phyloP scores from a whole-genome alignment of 37 sponge, comb jelly and placozoan genomes.

The Tethya wilhelma region DNA sequence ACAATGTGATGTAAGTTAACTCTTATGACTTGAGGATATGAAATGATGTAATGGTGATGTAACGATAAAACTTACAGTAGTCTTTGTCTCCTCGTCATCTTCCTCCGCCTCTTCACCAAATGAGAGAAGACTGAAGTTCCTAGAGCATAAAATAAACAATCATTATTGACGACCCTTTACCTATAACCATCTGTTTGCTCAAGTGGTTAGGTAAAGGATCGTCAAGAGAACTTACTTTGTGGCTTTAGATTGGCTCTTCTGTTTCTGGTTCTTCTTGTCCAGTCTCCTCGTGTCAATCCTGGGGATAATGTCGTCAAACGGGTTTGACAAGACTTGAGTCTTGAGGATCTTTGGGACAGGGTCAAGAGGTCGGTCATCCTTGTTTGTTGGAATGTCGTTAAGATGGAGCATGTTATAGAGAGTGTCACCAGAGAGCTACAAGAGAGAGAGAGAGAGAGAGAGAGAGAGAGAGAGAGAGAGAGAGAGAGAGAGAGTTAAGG shows the following conservation, averaged over 20 bases:
- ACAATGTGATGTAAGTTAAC: background rate
- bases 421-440: slow-evolving; percentile 89
- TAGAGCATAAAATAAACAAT: slow-evolving; percentile 17
- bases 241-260: slow-evolving; percentile 80
- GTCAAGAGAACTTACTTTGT: slow-evolving; percentile 63
- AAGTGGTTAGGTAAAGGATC: slow-evolving; percentile 15
- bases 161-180: no score
- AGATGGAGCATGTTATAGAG: slow-evolving; percentile 85
- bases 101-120: slow-evolving; percentile 98
- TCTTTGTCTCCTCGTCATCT: slow-evolving; percentile 77
- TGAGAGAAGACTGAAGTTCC: slow-evolving; percentile 91
- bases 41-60: background rate
- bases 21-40: background rate
- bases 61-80: background rate
- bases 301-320: slow-evolving; percentile 93
- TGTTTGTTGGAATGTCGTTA: slow-evolving; percentile 84
- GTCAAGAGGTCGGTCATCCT: slow-evolving; percentile 84
- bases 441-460: slow-evolving; percentile 18
- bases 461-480: no score
- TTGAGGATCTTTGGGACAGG: slow-evolving; percentile 81
- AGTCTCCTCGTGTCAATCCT: slow-evolving; percentile 33
- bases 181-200: background rate
- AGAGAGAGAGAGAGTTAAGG: no score
- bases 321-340: slow-evolving; percentile 86
- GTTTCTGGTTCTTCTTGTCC: slow-evolving; percentile 32